Percentiles rank a stretch among this genome's conserved stretches.
These are phyloP conservation scores for Camponotus pennsylvanicus DNA, from an alignment of 1,140 invertebrate species.

Conservation along the genomic window DNA sequence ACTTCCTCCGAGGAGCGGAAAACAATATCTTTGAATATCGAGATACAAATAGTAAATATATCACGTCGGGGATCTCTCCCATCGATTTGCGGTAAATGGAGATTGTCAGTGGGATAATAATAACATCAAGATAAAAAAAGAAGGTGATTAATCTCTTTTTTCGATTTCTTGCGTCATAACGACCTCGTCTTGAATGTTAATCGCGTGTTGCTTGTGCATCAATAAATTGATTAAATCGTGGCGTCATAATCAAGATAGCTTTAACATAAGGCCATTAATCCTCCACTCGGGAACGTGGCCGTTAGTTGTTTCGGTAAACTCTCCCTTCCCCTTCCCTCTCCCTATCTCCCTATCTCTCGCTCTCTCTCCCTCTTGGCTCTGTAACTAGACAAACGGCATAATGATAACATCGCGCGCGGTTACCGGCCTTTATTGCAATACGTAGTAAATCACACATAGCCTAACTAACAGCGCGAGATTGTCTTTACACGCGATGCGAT, in stretches of 20 bases:
- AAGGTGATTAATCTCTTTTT: neutral
- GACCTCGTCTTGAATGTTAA: neutral
- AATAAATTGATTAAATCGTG: slow-evolving; percentile 50
- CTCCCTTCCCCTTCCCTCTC: slow-evolving; percentile 7
- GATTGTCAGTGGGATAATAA: neutral
- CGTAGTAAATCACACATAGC: slow-evolving; percentile 60
- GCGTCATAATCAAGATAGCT: slow-evolving; percentile 58
- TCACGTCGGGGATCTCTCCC: too few species aligned
- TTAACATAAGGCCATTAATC: slow-evolving; percentile 56
- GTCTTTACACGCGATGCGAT: slow-evolving; percentile 63
- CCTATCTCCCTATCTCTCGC: slow-evolving; percentile 11
- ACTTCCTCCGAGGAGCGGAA: slow-evolving; percentile 1
- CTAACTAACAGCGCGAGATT: slow-evolving; percentile 57
- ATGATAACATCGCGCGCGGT: slow-evolving; percentile 56
- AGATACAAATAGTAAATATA: neutral
- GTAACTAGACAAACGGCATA: slow-evolving; percentile 59
- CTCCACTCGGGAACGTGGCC: slow-evolving; percentile 44
- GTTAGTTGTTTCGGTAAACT: slow-evolving; percentile 61
- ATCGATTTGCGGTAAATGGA: slow-evolving; percentile 12
- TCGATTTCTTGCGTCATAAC: neutral
- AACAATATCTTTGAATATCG: slow-evolving; percentile 11
- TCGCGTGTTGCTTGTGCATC: slow-evolving; percentile 24
- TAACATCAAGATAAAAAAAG: neutral
- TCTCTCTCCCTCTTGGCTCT: slow-evolving; percentile 5
- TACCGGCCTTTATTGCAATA: slow-evolving; percentile 63